Evolutionary conservation across 2,113 vertebrate species (phyloP), one percentile per base, ranked within the genome.

Genomic region (Neodontobutis hainanensis): DNA sequence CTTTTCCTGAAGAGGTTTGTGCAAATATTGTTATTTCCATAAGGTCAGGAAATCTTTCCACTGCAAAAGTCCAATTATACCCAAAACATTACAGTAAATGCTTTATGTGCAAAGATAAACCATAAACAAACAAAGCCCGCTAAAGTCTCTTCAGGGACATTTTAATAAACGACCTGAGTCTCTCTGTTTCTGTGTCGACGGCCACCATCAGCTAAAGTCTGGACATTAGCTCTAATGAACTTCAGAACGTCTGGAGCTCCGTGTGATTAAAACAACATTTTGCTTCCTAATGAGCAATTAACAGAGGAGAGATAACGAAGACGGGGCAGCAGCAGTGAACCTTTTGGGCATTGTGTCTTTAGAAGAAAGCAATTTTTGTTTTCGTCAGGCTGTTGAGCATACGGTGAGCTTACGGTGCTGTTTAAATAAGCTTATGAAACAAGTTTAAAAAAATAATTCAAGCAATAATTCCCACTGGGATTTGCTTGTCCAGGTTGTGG

Each of bases 221-320:
- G 69, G 85, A 81, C 80, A 79, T 85, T 72, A 72, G 79, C 68
- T 61, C 43, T 84, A 88, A 89, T 86, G 83, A 86, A 85, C 68
- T 82, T 88, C 63, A 81, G 50, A 69, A 61, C 68, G 71, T 75
- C 77, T 85, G 58, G 55, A 73, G 71, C 9, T 6, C 35, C 61
- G 56, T 51, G 77, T 35, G 62, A 88, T 88, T 88, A 88, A 85
- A 89, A 84, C 75, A 61, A 75, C 61, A 78, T 85, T 78, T 80
- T 81, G 57, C 58, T 52, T 82, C 68, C 76, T 88, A 84, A 87
- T 82, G 72, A 85, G 75, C 87, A 82, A 89, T 88, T 88, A 90
- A 82, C 60, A 75, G 48, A 64, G 60, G 44, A 4, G 36, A 73
- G 77, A 81, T 72, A 79, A 77, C 58, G 34, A 19, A 64, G 62